phyloP scores from a whole-genome alignment of 2,888 invertebrate genomes.

The Dexiosoma caninum region DNA sequence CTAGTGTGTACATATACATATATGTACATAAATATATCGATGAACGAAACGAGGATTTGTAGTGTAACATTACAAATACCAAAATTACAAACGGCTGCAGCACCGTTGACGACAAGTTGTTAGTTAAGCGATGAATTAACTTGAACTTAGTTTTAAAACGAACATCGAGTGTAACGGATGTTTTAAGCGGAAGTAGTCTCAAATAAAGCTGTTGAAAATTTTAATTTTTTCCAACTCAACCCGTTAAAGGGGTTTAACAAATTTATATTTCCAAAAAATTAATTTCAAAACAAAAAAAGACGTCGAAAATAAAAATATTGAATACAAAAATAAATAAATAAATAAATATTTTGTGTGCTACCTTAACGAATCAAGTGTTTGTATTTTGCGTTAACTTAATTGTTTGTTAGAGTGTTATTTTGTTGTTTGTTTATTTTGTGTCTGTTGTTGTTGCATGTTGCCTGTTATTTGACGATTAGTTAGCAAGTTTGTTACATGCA shows the following conservation, averaged over 20 bases:
- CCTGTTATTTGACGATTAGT: constrained; percentile 52
- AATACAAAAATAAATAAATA: constrained; percentile 1
- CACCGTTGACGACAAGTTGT: constrained; percentile 65
- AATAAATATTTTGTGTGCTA: constrained; percentile 10
- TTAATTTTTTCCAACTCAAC: neutral
- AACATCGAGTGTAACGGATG: constrained; percentile 75
- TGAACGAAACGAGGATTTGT: constrained; percentile 28
- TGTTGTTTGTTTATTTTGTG: neutral
- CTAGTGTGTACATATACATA: too few species aligned
- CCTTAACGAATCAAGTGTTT: constrained; percentile 55
- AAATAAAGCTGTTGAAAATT: constrained; percentile 30
- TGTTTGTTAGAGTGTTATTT: constrained; percentile 8
- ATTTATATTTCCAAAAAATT: neutral
- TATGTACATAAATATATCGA: constrained; percentile 11
- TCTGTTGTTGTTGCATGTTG: constrained; percentile 42
- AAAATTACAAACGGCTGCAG: constrained; percentile 3
- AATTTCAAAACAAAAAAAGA: too few species aligned
- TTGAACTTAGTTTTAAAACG: constrained; percentile 76
- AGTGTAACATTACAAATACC: constrained; percentile 30
- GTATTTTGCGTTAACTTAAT: constrained; percentile 12
- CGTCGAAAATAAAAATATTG: neutral
- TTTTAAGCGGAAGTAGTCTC: constrained; percentile 64
- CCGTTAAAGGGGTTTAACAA: neutral
- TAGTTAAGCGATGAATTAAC: constrained; percentile 69
- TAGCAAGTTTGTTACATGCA: constrained; percentile 58